A percentile compares a stretch with the other conserved stretches of the same genome.
Evolutionary conservation across 2,113 vertebrate genomes (phyloP).

Genomic region (Oreotrochilus melanogaster): DNA sequence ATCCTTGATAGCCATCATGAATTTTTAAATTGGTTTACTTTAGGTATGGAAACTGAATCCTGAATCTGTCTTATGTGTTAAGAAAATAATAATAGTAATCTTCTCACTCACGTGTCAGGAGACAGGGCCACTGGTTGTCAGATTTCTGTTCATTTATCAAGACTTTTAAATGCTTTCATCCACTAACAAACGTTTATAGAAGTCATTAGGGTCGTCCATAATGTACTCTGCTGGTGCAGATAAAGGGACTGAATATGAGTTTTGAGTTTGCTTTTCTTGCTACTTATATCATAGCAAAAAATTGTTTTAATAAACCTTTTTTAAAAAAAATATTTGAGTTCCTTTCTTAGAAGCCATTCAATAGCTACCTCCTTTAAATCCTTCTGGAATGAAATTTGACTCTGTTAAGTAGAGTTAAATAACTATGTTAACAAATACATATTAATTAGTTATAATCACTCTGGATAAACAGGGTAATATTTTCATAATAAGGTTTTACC

Average conservation of each 20-base stretch:
- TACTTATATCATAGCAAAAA: background rate
- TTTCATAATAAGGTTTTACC: background rate
- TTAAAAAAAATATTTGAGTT: background rate
- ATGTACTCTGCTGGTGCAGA: background rate
- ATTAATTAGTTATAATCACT: background rate
- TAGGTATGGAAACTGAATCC: background rate
- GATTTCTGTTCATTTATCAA: background rate
- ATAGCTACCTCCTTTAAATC: background rate
- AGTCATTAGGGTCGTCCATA: background rate
- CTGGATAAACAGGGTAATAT: background rate
- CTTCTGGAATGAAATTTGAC: background rate
- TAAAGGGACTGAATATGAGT: background rate
- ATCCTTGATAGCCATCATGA: background rate
- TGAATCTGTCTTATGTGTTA: background rate
- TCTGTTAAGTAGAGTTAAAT: background rate
- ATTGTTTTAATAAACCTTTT: background rate
- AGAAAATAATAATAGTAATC: background rate
- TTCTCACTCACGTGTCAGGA: background rate
- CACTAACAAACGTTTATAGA: background rate
- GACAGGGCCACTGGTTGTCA: background rate
- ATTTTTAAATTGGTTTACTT: background rate
- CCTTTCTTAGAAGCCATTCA: background rate
- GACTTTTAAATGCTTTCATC: background rate
- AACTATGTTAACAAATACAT: background rate
- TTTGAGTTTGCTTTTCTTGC: background rate